These are phyloP conservation scores for Apostichopus californicus DNA, from an alignment of 35 echinoderm and acorn worm genomes.

Conservation along the genomic window DNA sequence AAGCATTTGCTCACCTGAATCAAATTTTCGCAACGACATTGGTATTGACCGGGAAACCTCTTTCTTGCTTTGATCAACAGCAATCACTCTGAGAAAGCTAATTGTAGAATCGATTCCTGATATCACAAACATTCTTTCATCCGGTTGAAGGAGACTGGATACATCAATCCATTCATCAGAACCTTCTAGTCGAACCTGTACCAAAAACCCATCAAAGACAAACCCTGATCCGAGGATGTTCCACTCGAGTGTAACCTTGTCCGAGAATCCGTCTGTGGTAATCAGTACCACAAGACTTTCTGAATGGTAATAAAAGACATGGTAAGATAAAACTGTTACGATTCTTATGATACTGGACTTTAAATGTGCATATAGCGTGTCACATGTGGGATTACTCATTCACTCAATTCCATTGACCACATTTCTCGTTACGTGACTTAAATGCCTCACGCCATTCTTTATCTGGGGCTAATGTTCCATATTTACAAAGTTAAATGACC, in stretches of 20 bases:
- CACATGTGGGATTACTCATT: too few relatives aligned
- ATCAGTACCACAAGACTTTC: constrained; percentile 6
- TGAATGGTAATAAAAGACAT: background rate
- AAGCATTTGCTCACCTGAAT: background rate
- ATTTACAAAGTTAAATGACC: too few relatives aligned
- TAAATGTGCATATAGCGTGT: too few relatives aligned
- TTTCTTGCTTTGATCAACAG: constrained; percentile 23
- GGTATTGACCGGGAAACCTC: background rate
- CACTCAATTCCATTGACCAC: too few relatives aligned
- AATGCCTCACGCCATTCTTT: too few relatives aligned
- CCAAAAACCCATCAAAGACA: background rate
- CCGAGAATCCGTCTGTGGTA: background rate
- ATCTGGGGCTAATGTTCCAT: too few relatives aligned
- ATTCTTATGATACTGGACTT: too few relatives aligned
- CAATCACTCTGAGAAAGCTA: background rate
- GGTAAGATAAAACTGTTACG: too few relatives aligned
- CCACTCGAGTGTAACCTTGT: background rate
- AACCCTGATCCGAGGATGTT: background rate
- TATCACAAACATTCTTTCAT: background rate
- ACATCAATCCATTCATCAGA: constrained; percentile 5
- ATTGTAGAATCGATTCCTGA: background rate
- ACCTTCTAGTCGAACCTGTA: background rate
- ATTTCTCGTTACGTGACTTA: too few relatives aligned
- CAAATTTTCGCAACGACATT: background rate
- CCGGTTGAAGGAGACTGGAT: background rate